These are phyloP conservation scores for Lerema accius DNA, from an alignment of 1,140 invertebrate species.

Conservation along the genomic window DNA sequence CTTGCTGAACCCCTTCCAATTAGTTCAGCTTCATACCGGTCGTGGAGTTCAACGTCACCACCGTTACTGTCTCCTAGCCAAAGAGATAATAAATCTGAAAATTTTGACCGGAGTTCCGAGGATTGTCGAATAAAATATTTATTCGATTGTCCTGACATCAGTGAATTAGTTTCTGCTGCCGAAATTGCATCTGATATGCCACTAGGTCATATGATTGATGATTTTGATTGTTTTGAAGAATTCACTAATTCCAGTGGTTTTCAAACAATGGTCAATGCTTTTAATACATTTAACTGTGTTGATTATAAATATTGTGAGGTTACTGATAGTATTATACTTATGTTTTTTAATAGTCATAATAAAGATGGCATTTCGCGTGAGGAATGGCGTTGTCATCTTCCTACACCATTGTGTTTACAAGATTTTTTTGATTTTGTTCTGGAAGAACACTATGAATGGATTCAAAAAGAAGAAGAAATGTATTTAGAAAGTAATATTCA, in stretches of 20 bases:
- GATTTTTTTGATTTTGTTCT: constrained; percentile 83
- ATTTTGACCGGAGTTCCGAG: constrained; percentile 38
- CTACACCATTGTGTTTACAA: constrained; percentile 80
- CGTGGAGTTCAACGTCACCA: constrained; percentile 40
- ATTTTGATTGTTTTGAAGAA: constrained; percentile 75
- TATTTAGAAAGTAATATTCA: constrained; percentile 55
- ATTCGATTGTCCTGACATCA: constrained; percentile 72
- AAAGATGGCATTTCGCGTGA: constrained; percentile 57
- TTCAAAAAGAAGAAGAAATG: constrained; percentile 71
- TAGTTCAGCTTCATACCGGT: constrained; percentile 39
- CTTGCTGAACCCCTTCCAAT: constrained; percentile 61
- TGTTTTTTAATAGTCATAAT: constrained; percentile 74
- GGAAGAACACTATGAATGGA: constrained; percentile 80
- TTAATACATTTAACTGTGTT: constrained; percentile 74
- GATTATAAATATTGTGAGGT: constrained; percentile 76
- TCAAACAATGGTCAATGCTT: constrained; percentile 61
- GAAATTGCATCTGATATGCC: constrained; percentile 62
- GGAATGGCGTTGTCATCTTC: constrained; percentile 70
- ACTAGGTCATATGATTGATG: constrained; percentile 61
- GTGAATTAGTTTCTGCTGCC: constrained; percentile 66
- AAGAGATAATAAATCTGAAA: constrained; percentile 41
- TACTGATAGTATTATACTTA: constrained; percentile 65
- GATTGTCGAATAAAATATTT: constrained; percentile 50
- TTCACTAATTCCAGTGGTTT: constrained; percentile 61
- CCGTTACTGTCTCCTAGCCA: constrained; percentile 51